A percentile compares a stretch with the other conserved stretches of the same genome.
Evolutionary conservation across 2,113 vertebrate genomes (phyloP).

Genomic region (Calidris pygmaea): DNA sequence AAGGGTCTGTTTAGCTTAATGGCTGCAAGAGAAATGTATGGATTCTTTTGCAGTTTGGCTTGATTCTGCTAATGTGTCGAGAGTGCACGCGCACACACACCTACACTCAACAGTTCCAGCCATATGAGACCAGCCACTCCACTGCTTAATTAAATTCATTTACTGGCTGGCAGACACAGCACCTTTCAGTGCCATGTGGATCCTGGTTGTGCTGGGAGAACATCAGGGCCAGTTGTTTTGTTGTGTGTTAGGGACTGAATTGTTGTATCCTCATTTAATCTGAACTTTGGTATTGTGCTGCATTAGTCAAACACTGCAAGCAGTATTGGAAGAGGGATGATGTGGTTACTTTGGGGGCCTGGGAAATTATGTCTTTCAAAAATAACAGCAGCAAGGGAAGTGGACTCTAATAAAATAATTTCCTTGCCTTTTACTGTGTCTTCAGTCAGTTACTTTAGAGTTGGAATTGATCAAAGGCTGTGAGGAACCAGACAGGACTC

Average conservation of each 20-base stretch:
- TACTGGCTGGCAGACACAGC: slow-evolving; percentile 27
- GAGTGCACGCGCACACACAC: not conserved
- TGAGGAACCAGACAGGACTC: not conserved
- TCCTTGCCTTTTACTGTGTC: not conserved
- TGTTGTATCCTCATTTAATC: not conserved
- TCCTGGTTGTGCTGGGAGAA: slow-evolving; percentile 24
- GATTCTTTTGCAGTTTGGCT: not conserved
- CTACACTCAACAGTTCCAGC: not conserved
- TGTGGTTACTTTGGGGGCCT: not conserved
- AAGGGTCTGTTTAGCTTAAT: not conserved
- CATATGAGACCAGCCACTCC: slow-evolving; percentile 19
- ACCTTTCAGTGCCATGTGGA: slow-evolving; percentile 19
- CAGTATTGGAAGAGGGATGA: not conserved
- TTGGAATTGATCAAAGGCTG: not conserved
- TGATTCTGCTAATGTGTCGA: not conserved
- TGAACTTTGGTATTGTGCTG: not conserved
- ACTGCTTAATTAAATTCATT: slow-evolving; percentile 51
- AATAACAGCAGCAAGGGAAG: not conserved
- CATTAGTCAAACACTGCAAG: not conserved
- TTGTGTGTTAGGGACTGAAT: not conserved
- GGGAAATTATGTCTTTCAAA: not conserved
- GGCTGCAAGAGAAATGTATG: not conserved
- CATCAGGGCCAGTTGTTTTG: not conserved
- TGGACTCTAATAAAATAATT: not conserved
- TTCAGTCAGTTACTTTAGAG: not conserved